Base-by-base conservation (phyloP, 1,140 invertebrate genomes). In the Belonocnema kinseyi region DNA sequence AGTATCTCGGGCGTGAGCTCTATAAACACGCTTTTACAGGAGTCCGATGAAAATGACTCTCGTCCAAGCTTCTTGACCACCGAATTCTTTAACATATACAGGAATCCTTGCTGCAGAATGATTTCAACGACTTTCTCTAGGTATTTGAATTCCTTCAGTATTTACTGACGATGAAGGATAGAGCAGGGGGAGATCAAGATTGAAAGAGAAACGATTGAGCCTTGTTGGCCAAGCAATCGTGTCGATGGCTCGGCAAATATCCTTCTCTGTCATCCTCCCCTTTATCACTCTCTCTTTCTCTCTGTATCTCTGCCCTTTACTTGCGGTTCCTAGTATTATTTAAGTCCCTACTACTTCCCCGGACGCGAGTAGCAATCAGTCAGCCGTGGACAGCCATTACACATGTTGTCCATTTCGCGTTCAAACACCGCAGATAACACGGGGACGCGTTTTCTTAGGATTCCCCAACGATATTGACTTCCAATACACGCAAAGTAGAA, bases 371-470 rank as follows among this genome's bases (percentile, higher is more conserved):
- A 77, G 72, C 77, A 80, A 87, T 88, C 88, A 81, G 82, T 88
- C 82, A 82, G 72, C 78, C 82, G 80, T 77, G 74, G 83, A 86
- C 81, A 83, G 76, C 75, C 85, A 84, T 87, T 88, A 88, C 87
- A 87, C 79, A 87, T 87, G 85, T 86, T 86, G 87, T 88, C 87
- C 87, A 88, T 89, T 88, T 87, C 86, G 80, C 80, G 83, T 87
- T 87, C 86, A 88, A 88, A 89, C 84, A 89, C 82, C 79, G 74
- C 82, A 81, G 79, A 83, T 81, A 83, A 78, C 82, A 77, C 79
- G 54, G 50, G 50, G 72, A 76, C 74, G 80, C 75, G 46, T 75
- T 72, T 17, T 50, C 54, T 56, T 73, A 61, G 70, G 77, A 82
- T 79, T 85, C 77, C 77, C 77, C 74, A 75, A 79, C 77, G 76